Percentiles rank a stretch among this genome's conserved stretches.
These are phyloP conservation scores for Oreotrochilus melanogaster DNA, from an alignment of 2,113 vertebrate species.

Conservation along the genomic window DNA sequence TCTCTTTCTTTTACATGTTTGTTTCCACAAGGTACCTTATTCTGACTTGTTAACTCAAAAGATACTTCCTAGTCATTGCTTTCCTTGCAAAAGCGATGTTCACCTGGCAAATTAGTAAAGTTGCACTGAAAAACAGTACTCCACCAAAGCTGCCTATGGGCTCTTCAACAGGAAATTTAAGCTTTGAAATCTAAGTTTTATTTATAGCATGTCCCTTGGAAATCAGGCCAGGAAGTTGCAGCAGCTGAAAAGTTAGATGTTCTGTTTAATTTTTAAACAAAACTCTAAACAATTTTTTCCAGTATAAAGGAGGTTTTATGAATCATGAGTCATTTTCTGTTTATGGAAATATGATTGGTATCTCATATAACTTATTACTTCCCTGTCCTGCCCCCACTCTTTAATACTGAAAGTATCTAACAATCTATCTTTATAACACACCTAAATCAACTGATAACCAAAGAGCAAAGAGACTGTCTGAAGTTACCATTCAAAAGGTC, in stretches of 20 bases:
- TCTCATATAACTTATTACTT: constrained; percentile 65
- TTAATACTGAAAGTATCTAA: constrained; percentile 30
- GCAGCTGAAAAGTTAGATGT: not conserved
- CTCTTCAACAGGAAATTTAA: not conserved
- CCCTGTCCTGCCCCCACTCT: not conserved
- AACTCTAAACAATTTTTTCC: constrained; percentile 23
- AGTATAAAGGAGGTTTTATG: constrained; percentile 33
- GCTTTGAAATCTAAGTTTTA: not conserved
- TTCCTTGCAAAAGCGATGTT: not conserved
- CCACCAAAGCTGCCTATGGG: not conserved
- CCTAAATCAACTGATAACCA: constrained; percentile 9
- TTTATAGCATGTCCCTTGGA: constrained; percentile 19
- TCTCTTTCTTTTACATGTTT: not conserved
- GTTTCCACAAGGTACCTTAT: not conserved
- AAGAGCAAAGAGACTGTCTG: not conserved
- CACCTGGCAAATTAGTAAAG: not conserved
- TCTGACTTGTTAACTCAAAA: not conserved
- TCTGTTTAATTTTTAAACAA: constrained; percentile 69
- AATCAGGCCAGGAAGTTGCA: constrained; percentile 49
- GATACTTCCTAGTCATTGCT: not conserved
- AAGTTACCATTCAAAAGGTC: not conserved
- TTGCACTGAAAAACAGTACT: not conserved
- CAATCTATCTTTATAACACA: constrained; percentile 33
- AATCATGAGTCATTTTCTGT: constrained; percentile 48
- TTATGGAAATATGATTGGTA: constrained; percentile 45